Conservation (phyloP, 2,888 invertebrate species). For the Aproaerema taeniolella region DNA sequence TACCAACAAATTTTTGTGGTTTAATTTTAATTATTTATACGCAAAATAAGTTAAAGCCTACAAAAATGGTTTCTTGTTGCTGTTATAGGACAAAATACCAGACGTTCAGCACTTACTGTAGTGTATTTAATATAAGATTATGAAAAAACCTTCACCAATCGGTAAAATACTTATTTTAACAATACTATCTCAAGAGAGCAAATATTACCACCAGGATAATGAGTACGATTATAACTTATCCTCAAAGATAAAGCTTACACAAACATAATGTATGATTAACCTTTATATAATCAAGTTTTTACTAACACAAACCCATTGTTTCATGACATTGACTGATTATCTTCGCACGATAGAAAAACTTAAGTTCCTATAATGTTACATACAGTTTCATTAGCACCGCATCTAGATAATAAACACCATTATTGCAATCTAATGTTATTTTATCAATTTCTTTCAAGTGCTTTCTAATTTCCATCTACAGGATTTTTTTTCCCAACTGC, state of each 20-base stretch:
- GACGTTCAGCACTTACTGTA: too few species aligned
- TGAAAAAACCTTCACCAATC: too few species aligned
- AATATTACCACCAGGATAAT: too few species aligned
- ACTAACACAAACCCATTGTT: constrained; percentile 25
- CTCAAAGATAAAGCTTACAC: neutral
- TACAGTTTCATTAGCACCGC: constrained; percentile 35
- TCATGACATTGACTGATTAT: constrained; percentile 39
- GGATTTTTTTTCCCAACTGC: constrained; percentile 19
- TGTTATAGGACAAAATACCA: too few species aligned
- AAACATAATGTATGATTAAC: constrained; percentile 8
- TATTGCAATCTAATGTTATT: constrained; percentile 55
- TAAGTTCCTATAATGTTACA: constrained; percentile 24
- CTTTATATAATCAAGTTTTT: constrained; percentile 15
- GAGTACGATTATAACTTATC: too few species aligned
- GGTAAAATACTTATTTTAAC: too few species aligned
- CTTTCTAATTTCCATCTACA: constrained; percentile 50
- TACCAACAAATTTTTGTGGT: too few species aligned
- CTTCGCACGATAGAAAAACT: constrained; percentile 29
- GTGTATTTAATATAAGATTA: too few species aligned
- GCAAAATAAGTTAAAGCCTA: too few species aligned
- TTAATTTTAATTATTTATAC: too few species aligned
- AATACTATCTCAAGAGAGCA: too few species aligned
- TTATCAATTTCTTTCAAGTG: constrained; percentile 53
- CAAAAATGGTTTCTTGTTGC: too few species aligned
- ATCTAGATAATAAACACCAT: constrained; percentile 35